Base-by-base conservation (phyloP, 2,888 invertebrate genomes). In the Corbicula japonica region DNA sequence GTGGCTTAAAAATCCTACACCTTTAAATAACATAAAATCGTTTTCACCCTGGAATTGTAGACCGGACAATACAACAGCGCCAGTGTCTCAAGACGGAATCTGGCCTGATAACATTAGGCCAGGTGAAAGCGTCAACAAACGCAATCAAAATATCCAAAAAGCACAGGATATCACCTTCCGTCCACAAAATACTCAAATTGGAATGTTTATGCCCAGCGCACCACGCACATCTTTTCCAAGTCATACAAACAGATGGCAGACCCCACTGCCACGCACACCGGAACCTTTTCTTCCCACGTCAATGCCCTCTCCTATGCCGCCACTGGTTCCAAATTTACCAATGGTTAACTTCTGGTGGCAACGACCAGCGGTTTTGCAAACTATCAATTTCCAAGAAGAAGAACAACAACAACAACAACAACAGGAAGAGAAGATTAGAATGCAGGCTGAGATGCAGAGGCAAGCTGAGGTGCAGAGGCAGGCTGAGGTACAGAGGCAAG, bases 1-100 rank as follows among this genome's bases (percentile, higher is more conserved):
- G 26, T 92, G 92, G 92, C 83, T 91, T 61, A 82, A 83, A 66
- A 69, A 86, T 10, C 91, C 92, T 0, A 89, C 88, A 0, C 80
- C 89, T 4, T 48, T 89, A 18, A 52, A 78, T 12, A 61, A 86
- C 28, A 63, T 91, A 2, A 76, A 83, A n/a, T 58, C 75, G 21
- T 91, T 91, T 75, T 41, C 74, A 65, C 89, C 89, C 2, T 92
- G 91, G 91, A 68, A 82, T 52, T 91, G 91, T 63, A 63, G 61
- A 12, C 44, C 34, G 15, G 60, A 62, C 26, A 63, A 10, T 8
- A 78, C 60, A 1, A n/a, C 44, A 18, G 34, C 63, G 6, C 63
- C 46, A 15, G 34, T 32, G 15, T 28, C 35, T 23, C 41, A 44
- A 18, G 34, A 5, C 52, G 35, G 23, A 50, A 35, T 34, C 46